Evolutionary conservation across 2,797 vertebrate species (phyloP).

Genomic region (Scyliorhinus canicula): DNA sequence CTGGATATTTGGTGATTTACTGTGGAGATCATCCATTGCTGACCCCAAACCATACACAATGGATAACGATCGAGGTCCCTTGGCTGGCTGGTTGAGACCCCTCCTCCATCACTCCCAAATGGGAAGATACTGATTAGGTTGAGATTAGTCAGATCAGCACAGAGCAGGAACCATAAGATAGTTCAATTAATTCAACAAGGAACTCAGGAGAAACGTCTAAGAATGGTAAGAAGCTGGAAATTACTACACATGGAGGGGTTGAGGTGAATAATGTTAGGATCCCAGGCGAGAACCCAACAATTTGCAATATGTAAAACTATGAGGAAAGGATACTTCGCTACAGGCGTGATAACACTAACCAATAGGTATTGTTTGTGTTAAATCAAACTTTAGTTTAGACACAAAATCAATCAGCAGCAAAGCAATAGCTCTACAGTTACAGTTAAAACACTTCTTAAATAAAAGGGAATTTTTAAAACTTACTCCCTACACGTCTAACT

Average conservation of each 20-base stretch:
- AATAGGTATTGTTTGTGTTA: no score
- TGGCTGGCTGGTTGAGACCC: not conserved
- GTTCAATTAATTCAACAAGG: not conserved
- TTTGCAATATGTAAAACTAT: no score
- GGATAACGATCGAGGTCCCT: not conserved
- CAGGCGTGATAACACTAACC: no score
- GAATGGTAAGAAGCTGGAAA: not conserved
- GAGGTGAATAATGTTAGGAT: not conserved
- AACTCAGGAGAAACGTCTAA: not conserved
- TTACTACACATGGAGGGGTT: not conserved
- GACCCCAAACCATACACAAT: not conserved
- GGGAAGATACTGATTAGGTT: not conserved
- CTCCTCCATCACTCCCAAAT: not conserved
- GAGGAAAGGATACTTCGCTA: no score
- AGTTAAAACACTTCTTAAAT: no score
- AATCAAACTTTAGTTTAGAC: no score
- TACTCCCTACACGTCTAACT: no score
- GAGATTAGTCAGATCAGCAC: not conserved
- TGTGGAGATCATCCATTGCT: not conserved
- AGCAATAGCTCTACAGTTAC: no score
- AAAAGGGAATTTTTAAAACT: no score
- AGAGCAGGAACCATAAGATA: not conserved
- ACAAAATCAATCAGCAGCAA: no score
- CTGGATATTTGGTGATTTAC: not conserved
- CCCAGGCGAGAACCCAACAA: no score